Conservation (phyloP, 2,113 vertebrate genomes). For the Lagopus leucura region DNA sequence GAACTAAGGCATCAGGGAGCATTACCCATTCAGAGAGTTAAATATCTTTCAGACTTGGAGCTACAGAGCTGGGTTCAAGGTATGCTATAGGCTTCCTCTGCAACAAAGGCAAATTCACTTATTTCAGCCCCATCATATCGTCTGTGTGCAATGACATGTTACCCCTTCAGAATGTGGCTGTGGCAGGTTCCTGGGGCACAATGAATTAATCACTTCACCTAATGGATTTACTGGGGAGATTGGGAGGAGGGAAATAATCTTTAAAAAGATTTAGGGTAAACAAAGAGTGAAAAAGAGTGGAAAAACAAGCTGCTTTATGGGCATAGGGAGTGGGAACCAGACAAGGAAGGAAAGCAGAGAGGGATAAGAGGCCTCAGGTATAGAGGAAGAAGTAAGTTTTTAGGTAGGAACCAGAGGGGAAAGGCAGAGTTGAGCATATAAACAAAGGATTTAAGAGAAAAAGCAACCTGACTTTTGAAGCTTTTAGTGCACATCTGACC, state of each 20-base stretch:
- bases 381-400: conserved; percentile 9
- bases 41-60: background rate
- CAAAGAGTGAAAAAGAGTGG: conserved; percentile 6
- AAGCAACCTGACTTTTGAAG: conserved; percentile 45
- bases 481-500: conserved; percentile 62
- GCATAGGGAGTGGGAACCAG: conserved; percentile 1
- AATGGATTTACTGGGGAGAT: background rate
- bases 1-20: background rate
- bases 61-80: background rate
- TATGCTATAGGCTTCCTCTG: background rate
- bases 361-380: conserved; percentile 46
- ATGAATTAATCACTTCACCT: background rate
- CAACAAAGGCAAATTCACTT: background rate
- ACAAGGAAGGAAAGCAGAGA: conserved; percentile 6
- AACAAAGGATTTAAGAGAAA: conserved; percentile 56
- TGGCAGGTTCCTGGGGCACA: background rate
- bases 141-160: background rate
- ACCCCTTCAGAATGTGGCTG: background rate
- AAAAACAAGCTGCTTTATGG: conserved; percentile 28
- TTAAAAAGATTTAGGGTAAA: conserved; percentile 37
- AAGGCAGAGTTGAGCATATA: conserved; percentile 47
- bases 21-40: background rate
- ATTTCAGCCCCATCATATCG: background rate
- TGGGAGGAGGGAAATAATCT: background rate
- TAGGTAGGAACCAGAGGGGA: conserved; percentile 36